These are phyloP conservation scores for Amazonetta brasiliensis DNA, from an alignment of 2,797 vertebrate genomes.

Conservation along the genomic window DNA sequence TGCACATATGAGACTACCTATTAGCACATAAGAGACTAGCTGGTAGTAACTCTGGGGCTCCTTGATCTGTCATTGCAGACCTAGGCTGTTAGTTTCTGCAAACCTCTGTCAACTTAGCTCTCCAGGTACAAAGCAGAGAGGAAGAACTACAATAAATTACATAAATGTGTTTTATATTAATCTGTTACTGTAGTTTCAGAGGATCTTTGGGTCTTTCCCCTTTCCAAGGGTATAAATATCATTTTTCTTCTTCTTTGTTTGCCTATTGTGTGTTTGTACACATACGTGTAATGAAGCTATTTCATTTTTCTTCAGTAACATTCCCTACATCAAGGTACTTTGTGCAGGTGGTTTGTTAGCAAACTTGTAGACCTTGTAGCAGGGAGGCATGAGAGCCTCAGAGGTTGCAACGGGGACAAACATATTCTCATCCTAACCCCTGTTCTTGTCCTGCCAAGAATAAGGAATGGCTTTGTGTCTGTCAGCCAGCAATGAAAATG, in stretches of 20 bases:
- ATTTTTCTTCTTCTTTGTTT: background rate
- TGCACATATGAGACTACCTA: background rate
- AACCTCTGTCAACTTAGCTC: background rate
- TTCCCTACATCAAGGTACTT: background rate
- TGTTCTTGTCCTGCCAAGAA: background rate
- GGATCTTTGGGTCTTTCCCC: background rate
- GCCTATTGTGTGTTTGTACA: background rate
- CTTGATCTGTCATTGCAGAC: background rate
- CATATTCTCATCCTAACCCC: background rate
- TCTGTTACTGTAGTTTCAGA: background rate
- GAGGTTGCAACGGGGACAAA: background rate
- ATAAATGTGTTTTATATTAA: background rate
- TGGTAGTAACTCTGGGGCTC: background rate
- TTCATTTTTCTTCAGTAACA: background rate
- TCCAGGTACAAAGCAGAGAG: background rate
- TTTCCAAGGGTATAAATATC: background rate
- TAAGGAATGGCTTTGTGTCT: background rate
- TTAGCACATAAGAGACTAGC: background rate
- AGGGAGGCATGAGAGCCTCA: rapidly evolving
- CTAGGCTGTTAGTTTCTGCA: background rate
- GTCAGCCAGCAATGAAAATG: background rate
- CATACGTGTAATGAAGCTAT: background rate
- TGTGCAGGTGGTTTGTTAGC: background rate
- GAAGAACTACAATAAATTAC: background rate
- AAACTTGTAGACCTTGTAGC: background rate